A percentile compares a stretch with the other conserved stretches of the same genome.
Evolutionary conservation across 2,113 vertebrate genomes (phyloP).

Genomic region (Passer domesticus): DNA sequence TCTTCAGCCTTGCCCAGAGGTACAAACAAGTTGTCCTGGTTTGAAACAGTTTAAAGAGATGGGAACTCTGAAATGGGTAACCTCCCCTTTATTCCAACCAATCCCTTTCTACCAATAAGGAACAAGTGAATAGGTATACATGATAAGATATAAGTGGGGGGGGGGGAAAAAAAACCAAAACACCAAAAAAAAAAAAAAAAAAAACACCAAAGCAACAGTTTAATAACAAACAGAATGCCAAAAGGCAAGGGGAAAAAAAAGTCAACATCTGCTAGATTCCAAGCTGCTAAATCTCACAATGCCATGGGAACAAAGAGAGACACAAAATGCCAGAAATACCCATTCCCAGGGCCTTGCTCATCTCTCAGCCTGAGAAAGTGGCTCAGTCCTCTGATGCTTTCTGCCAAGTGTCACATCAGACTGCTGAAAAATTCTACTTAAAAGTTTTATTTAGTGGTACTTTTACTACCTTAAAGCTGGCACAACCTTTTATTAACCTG

Average conservation of each 20-base stretch:
- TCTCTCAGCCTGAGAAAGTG: neutral
- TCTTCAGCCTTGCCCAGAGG: neutral
- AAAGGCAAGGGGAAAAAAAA: neutral
- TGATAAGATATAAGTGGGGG: fast-evolving
- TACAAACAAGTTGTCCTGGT: neutral
- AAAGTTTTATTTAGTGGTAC: neutral
- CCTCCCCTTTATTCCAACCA: neutral
- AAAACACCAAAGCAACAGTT: neutral
- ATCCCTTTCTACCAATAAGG: neutral
- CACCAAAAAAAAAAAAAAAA: too few species aligned
- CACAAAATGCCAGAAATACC: fast-evolving
- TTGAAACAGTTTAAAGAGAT: neutral
- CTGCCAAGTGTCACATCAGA: neutral
- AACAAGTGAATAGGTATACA: neutral
- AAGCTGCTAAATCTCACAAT: neutral
- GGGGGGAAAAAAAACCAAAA: too few species aligned
- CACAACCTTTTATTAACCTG: slow-evolving; percentile 1
- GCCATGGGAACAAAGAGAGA: neutral
- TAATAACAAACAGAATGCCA: neutral
- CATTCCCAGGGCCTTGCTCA: neutral
- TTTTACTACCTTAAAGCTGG: neutral
- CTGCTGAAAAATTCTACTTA: neutral
- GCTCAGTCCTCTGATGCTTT: neutral
- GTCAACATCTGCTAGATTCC: neutral
- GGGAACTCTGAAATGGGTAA: neutral